Percentiles rank a stretch among this genome's conserved stretches.
phyloP scores from a whole-genome alignment of 2,113 vertebrate genomes.

The Zosterops pallidus region DNA sequence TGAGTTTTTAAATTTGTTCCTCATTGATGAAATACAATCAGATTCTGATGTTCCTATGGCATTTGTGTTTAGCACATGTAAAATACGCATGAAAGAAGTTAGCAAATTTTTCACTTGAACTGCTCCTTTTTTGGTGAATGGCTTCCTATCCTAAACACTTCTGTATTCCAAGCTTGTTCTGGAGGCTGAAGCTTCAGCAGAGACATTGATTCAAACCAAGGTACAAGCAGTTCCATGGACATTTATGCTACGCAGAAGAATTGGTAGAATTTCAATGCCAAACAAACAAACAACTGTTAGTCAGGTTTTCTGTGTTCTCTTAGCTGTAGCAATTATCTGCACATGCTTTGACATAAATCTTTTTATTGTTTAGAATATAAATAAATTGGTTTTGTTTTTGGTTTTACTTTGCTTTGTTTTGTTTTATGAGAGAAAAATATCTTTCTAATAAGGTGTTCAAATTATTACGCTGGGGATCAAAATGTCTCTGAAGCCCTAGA shows the following conservation, averaged over 20 bases:
- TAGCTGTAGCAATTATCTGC: background rate
- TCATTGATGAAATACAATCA: background rate
- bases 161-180: background rate
- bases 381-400: background rate
- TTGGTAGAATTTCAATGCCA: background rate
- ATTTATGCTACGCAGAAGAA: background rate
- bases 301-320: background rate
- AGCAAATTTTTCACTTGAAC: background rate
- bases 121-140: background rate
- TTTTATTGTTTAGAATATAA: background rate
- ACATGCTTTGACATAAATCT: background rate
- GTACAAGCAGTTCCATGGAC: fast-evolving
- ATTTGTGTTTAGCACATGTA: fast-evolving
- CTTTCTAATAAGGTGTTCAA: background rate
- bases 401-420: background rate
- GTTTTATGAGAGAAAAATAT: background rate
- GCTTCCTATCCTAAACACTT: background rate
- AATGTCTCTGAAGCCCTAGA: background rate
- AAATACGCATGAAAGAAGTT: background rate
- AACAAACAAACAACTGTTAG: background rate
- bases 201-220: background rate
- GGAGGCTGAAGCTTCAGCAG: background rate
- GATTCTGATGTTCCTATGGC: background rate
- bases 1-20: background rate
- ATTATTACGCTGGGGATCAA: background rate